These are phyloP conservation scores for Drosophila nikananu DNA, from an alignment of 1,140 invertebrate genomes.

Conservation along the genomic window DNA sequence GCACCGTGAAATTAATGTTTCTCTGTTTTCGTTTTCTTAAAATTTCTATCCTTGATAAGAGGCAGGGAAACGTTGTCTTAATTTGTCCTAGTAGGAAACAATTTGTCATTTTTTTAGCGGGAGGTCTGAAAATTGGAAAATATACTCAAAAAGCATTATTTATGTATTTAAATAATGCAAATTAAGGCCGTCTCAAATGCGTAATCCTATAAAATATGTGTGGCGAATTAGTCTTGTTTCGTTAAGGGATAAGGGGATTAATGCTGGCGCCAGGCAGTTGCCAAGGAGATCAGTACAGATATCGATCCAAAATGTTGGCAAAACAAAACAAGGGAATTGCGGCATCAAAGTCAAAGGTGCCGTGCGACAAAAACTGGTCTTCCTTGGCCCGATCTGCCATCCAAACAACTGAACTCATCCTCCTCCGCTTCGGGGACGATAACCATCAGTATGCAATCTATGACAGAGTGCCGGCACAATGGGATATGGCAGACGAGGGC, in stretches of 20 bases:
- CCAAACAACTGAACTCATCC: constrained; percentile 21
- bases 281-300: constrained; percentile 59
- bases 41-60: background rate
- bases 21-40: background rate
- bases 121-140: background rate
- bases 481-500: constrained; percentile 27
- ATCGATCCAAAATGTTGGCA: constrained; percentile 65
- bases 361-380: constrained; percentile 70
- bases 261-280: constrained; percentile 64
- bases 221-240: constrained; percentile 28
- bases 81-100: background rate
- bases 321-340: constrained; percentile 59
- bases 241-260: constrained; percentile 7
- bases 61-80: background rate
- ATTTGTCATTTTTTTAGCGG: background rate
- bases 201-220: constrained; percentile 12
- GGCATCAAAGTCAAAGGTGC: constrained; percentile 60
- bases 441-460: constrained; percentile 73
- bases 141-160: too few relatives aligned
- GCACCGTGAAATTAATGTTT: constrained; percentile 68
- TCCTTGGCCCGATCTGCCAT: constrained; percentile 56
- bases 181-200: background rate
- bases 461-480: constrained; percentile 60
- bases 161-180: background rate
- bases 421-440: constrained; percentile 34